Conservation (phyloP, 2,888 invertebrate species). For the Meta bourneti region DNA sequence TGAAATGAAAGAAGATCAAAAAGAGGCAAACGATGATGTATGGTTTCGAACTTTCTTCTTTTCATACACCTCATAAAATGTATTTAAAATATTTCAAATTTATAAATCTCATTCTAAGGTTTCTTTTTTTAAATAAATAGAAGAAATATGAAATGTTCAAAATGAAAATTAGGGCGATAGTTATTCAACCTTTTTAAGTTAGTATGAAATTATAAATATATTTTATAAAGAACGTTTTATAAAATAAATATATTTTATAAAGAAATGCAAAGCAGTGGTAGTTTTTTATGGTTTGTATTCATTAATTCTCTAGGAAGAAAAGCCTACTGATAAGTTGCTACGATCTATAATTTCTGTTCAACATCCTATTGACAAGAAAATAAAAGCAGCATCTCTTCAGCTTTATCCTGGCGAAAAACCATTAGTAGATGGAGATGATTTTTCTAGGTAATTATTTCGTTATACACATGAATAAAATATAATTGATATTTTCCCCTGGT, state of each 20-base stretch:
- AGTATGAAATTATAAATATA: no score
- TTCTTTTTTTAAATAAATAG: constrained; percentile 35
- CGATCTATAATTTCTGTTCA: constrained; percentile 84
- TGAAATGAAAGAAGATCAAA: constrained; percentile 95
- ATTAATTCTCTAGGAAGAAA: constrained; percentile 26
- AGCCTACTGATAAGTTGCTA: constrained; percentile 73
- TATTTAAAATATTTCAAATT: background rate
- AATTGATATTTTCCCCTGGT: no score
- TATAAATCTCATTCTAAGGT: background rate
- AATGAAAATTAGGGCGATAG: no score
- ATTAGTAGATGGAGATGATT: constrained; percentile 45
- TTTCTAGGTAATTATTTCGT: constrained; percentile 39
- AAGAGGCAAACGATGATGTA: constrained; percentile 80
- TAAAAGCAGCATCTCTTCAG: constrained; percentile 91
- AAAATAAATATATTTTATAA: no score
- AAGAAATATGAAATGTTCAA: constrained; percentile 44
- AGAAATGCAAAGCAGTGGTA: no score
- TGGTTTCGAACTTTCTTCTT: background rate
- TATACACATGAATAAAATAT: no score
- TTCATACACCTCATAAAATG: background rate
- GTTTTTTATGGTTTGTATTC: no score
- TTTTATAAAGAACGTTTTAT: no score
- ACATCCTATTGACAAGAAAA: constrained; percentile 93
- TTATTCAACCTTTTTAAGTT: no score
- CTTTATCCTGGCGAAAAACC: constrained; percentile 86